phyloP scores from a whole-genome alignment of 1,140 invertebrate species.

The Hyles euphorbiae region DNA sequence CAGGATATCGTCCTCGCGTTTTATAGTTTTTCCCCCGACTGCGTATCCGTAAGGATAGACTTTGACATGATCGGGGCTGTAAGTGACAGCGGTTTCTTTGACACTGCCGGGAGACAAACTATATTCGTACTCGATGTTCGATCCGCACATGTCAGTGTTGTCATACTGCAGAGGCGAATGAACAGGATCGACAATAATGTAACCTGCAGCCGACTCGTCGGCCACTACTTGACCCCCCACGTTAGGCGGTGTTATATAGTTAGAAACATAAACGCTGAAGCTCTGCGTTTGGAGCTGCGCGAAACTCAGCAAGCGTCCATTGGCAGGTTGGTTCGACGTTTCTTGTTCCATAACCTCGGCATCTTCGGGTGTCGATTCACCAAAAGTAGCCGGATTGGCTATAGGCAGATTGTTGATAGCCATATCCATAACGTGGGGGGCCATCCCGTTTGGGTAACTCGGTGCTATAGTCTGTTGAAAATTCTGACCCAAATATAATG shows the following conservation, averaged over 20 bases:
- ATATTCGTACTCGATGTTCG: conserved; percentile 54
- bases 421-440: conserved; percentile 88
- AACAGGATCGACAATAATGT: conserved; percentile 64
- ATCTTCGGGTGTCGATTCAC: conserved; percentile 75
- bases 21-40: conserved; percentile 62
- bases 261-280: conserved; percentile 75
- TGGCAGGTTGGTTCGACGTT: conserved; percentile 70
- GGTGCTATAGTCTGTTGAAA: conserved; percentile 76
- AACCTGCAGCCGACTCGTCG: conserved; percentile 75
- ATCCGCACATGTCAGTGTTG: conserved; percentile 53
- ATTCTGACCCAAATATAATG: conserved; percentile 76
- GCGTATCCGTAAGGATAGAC: conserved; percentile 54
- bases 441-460: conserved; percentile 87
- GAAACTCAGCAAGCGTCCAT: conserved; percentile 79
- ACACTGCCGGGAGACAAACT: conserved; percentile 43
- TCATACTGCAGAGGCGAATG: conserved; percentile 59
- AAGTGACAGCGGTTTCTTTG: conserved; percentile 46
- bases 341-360: conserved; percentile 67
- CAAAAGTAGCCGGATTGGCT: conserved; percentile 83
- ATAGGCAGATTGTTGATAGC: conserved; percentile 81
- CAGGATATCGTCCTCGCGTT: conserved; percentile 49
- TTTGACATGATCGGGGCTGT: conserved; percentile 52
- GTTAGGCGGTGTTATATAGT: conserved; percentile 77
- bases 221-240: conserved; percentile 82
- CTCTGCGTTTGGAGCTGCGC: conserved; percentile 77